These are phyloP conservation scores for Chaenodraco wilsoni DNA, from an alignment of 2,797 vertebrate species.

Conservation along the genomic window DNA sequence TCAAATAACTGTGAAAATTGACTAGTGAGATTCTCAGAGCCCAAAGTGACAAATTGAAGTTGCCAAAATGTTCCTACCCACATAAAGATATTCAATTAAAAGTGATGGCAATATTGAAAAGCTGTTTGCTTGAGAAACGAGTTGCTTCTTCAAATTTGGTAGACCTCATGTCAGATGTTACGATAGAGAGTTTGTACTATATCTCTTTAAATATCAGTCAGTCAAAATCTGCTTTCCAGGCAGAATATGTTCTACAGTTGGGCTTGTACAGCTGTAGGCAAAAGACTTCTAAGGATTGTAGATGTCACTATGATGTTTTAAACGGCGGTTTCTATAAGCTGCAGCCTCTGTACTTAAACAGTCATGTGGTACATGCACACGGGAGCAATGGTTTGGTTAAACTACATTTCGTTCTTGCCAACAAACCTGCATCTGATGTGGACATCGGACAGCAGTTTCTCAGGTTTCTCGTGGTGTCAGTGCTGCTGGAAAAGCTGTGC, in stretches of 20 bases:
- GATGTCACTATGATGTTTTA: constrained; percentile 29
- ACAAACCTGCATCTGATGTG: background rate
- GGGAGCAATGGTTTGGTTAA: constrained; percentile 13
- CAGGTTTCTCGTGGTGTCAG: constrained; percentile 35
- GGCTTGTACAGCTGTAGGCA: constrained; percentile 19
- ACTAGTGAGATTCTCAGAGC: background rate
- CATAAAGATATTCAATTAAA: background rate
- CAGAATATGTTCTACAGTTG: constrained; percentile 16
- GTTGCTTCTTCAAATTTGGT: no score
- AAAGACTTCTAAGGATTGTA: constrained; percentile 2
- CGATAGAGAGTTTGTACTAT: no score
- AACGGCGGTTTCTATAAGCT: constrained; percentile 14
- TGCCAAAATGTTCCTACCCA: background rate
- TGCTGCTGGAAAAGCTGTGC: background rate
- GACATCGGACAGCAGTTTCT: constrained; percentile 26
- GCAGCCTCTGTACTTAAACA: constrained; percentile 26
- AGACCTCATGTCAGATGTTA: no score
- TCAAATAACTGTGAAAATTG: background rate
- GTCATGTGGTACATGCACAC: background rate
- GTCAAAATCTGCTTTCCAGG: constrained; percentile 11
- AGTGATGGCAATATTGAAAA: background rate
- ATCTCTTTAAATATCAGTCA: constrained; percentile 3
- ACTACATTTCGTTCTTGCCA: background rate
- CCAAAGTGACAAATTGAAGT: background rate
- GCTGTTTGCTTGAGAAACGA: no score